These are phyloP conservation scores for Myodes glareolus DNA, from an alignment of 2,113 vertebrate species.

Conservation along the genomic window DNA sequence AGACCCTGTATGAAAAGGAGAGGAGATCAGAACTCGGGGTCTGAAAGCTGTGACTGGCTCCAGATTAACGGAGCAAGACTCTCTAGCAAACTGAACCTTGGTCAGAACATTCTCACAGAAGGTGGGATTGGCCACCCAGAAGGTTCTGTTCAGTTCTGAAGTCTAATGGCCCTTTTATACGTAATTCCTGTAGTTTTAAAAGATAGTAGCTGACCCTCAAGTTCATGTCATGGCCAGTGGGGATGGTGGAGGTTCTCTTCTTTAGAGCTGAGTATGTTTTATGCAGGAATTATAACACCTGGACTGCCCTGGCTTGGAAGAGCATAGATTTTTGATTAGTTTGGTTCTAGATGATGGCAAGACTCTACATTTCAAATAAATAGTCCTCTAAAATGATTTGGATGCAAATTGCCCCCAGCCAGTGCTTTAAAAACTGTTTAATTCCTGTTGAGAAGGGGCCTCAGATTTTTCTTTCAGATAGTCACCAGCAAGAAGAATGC, in stretches of 20 bases:
- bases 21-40: background rate
- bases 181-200: background rate
- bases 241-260: background rate
- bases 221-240: background rate
- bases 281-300: background rate
- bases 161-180: background rate
- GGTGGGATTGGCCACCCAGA: background rate
- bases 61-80: background rate
- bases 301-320: background rate
- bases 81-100: background rate
- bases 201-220: background rate
- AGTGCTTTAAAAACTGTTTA: background rate
- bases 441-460: background rate
- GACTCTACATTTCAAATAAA: background rate
- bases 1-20: background rate
- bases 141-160: background rate
- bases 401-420: background rate
- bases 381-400: background rate
- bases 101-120: background rate
- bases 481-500: background rate
- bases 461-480: background rate
- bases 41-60: background rate
- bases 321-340: background rate
- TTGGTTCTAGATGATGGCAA: background rate
- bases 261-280: background rate